Conservation (phyloP, 2,113 vertebrate species). For the Petroica traversi region DNA sequence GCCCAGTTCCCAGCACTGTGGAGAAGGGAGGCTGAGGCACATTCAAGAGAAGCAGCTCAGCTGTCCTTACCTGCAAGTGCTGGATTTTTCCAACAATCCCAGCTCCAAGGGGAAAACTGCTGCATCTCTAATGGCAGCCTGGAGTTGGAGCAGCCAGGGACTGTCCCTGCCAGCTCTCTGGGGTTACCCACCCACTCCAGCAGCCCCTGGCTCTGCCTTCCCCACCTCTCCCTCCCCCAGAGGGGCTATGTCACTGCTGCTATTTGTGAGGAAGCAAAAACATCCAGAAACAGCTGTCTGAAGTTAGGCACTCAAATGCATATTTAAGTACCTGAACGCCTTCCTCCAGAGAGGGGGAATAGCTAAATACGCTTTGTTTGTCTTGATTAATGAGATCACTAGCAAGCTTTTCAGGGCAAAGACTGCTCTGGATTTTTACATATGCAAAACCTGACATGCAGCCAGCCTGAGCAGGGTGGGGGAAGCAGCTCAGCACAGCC, state of each 20-base stretch:
- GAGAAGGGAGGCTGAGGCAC: background rate
- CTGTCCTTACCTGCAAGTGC: background rate
- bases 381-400: constrained; percentile 67
- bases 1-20: background rate
- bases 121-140: background rate
- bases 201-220: background rate
- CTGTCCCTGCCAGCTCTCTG: background rate
- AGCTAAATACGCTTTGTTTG: constrained; percentile 55
- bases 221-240: background rate
- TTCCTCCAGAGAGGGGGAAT: constrained; percentile 29
- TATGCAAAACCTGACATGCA: constrained; percentile 49
- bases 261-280: background rate
- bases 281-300: constrained; percentile 24
- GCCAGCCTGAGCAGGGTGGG: constrained; percentile 28
- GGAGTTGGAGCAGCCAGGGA: background rate
- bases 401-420: constrained; percentile 58
- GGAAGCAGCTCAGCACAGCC: background rate
- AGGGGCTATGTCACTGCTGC: background rate
- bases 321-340: constrained; percentile 38
- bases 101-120: background rate
- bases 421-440: constrained; percentile 41
- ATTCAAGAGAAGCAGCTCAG: background rate
- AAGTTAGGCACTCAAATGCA: constrained; percentile 38
- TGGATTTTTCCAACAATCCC: background rate
- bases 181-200: background rate